These are phyloP conservation scores for Taeniopygia guttata DNA, from an alignment of 2,797 vertebrate species.

Conservation along the genomic window DNA sequence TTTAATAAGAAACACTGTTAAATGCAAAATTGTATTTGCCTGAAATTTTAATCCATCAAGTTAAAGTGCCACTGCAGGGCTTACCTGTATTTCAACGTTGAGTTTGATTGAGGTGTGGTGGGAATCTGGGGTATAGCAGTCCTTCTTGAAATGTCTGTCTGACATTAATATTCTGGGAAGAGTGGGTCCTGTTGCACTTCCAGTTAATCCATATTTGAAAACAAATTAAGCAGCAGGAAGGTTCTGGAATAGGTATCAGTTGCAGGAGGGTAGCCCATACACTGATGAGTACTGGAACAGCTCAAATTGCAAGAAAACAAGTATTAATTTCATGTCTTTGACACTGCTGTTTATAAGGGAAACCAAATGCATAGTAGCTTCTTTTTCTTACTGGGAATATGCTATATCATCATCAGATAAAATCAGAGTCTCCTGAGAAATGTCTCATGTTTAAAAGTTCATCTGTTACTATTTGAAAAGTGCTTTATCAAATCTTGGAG, in stretches of 20 bases:
- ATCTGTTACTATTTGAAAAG: not conserved
- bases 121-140: not conserved
- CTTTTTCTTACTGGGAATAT: not conserved
- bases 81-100: not conserved
- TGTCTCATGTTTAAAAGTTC: not conserved
- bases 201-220: not conserved
- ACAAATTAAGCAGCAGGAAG: not conserved
- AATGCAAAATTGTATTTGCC: constrained; percentile 7
- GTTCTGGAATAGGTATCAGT: not conserved
- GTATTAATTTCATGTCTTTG: not conserved
- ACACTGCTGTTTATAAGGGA: not conserved
- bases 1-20: not conserved
- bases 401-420: not conserved
- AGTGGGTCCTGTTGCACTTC: not conserved
- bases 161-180: not conserved
- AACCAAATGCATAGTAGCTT: not conserved
- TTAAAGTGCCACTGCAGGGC: constrained; percentile 13
- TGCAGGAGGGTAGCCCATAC: not conserved
- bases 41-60: constrained; percentile 12
- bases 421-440: not conserved
- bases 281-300: not conserved
- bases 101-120: not conserved
- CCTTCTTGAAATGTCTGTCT: constrained; percentile 11
- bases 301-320: not conserved
- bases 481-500: not conserved